Conservation (phyloP, 2,113 vertebrate species). For the Trinectes maculatus region DNA sequence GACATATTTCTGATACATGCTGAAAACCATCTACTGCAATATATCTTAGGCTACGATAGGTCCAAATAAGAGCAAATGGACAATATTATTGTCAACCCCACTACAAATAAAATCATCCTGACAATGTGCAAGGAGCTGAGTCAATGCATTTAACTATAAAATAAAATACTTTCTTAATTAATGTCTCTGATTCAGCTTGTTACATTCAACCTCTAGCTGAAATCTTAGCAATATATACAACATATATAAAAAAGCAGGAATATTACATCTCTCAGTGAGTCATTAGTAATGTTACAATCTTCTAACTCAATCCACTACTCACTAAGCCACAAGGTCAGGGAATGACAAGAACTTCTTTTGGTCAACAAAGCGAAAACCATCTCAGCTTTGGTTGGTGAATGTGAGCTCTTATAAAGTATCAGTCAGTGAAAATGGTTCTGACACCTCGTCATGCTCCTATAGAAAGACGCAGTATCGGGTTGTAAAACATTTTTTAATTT, state of each 20-base stretch:
- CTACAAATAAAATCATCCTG: slow-evolving; percentile 20
- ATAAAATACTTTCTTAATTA: slow-evolving; percentile 3
- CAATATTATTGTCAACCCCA: background rate
- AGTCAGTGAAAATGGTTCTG: too few species aligned
- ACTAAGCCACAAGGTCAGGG: slow-evolving; percentile 2
- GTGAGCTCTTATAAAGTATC: slow-evolving; percentile 30
- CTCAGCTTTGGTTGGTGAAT: background rate
- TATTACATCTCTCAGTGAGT: slow-evolving; percentile 41
- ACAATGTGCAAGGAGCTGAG: slow-evolving; percentile 53
- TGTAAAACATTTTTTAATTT: too few species aligned
- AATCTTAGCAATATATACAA: slow-evolving; percentile 47
- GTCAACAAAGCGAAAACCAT: slow-evolving; percentile 39
- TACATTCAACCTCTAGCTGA: slow-evolving; percentile 23
- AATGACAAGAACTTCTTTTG: slow-evolving; percentile 41
- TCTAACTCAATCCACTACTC: background rate
- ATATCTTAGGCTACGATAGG: background rate
- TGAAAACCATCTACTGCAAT: background rate
- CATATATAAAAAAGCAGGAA: slow-evolving; percentile 42
- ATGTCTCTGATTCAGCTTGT: background rate
- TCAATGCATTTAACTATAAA: slow-evolving; percentile 18
- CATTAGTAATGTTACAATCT: background rate
- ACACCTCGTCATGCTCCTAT: too few species aligned
- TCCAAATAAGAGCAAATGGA: slow-evolving; percentile 15
- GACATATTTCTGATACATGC: background rate
- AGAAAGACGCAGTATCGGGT: too few species aligned